Evolutionary conservation across 2,888 invertebrate species (phyloP), one percentile per base, ranked within the genome.

Genomic region (Lissonota sp.): DNA sequence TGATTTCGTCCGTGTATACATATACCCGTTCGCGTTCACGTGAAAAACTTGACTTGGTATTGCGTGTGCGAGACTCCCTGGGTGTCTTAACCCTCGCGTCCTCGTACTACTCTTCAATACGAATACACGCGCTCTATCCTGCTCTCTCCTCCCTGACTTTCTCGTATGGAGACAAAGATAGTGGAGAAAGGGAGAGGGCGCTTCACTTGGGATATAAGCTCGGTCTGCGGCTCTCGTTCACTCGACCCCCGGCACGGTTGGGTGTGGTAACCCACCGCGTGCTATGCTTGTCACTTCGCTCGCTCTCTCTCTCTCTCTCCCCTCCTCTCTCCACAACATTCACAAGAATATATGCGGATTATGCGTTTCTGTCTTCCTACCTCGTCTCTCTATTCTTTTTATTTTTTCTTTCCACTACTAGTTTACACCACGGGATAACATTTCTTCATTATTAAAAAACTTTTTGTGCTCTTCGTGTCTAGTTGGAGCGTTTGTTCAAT

Each of bases 191-290:
- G 64, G 57, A 57, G 46, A 60, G 66, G 87, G 85, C 85, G 85
- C 85, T 86, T 84, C 83, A 84, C 83, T 85, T 86, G 86, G 84
- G 83, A 87, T 66, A 75, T 66, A 84, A 84, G 85, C 85, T 85
- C 86, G 83, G 82, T 85, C 85, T 84, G 85, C 83, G 66, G 67
- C 74, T 67, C 86, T 87, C 87, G 88, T 86, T 87, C 87, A 85
- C 88, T 88, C 87, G 87, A 84, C 87, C 86, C 86, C 86, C 88
- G 87, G 87, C 86, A 86, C 88, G 88, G 88, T 91, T 92, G 92
- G 92, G 92, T 92, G 92, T 92, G 92, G 92, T 92, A 90, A 91
- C 89, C 89, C 89, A 88, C 88, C 89, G 88, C 83, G 83, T 79
- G 79, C 79, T 74, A 53, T 69, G 58, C 75, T 80, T 81, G 79